Conservation (phyloP, 2,888 invertebrate species). For the Morpho helenor region DNA sequence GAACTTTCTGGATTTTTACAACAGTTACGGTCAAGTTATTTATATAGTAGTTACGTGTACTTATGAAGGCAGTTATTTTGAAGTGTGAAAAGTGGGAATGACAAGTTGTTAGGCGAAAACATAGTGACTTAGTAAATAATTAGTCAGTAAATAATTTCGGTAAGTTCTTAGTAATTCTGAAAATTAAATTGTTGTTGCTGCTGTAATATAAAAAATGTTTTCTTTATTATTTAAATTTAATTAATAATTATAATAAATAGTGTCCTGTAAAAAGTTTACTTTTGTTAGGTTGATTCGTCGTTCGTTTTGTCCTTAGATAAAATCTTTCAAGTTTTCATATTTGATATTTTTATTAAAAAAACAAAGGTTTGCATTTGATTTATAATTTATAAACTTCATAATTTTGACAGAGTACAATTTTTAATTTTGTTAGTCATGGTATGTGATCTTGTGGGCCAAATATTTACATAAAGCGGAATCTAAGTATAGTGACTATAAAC, state of each 20-base stretch:
- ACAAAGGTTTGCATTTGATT: no score
- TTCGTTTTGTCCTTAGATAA: no score
- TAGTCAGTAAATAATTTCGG: not conserved
- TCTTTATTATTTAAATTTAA: not conserved
- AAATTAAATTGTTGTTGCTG: no score
- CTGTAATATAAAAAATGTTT: not conserved
- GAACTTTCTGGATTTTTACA: constrained; percentile 7
- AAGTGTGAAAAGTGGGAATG: constrained; percentile 1
- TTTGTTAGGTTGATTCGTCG: no score
- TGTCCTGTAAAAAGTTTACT: no score
- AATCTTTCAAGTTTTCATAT: no score
- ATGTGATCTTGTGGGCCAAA: constrained; percentile 48
- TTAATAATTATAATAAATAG: no score
- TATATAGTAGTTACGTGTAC: constrained; percentile 1
- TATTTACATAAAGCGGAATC: constrained; percentile 44
- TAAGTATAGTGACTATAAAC: constrained; percentile 38
- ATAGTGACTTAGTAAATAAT: not conserved
- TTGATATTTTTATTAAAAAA: no score
- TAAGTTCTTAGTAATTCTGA: not conserved
- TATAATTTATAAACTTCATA: not conserved
- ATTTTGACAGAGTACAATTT: constrained; percentile 15
- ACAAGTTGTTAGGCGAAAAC: no score
- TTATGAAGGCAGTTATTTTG: not conserved
- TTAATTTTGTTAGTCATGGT: constrained; percentile 42
- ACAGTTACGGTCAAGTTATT: not conserved